phyloP scores from a whole-genome alignment of 2,113 vertebrate species.

The Proteles cristata region DNA sequence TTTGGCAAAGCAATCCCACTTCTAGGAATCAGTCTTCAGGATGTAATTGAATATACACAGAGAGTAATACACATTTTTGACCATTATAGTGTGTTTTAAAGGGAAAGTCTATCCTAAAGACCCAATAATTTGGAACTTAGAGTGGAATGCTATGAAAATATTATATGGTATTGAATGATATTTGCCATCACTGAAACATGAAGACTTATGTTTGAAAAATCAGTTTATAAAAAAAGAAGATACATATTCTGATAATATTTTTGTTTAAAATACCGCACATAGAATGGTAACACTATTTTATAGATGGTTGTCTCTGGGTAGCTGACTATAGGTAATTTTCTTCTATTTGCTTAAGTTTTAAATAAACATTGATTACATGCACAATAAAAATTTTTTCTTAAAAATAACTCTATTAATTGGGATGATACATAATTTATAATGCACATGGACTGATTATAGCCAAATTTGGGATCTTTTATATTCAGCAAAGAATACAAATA shows the following conservation, averaged over 20 bases:
- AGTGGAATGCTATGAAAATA: background rate
- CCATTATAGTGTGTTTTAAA: background rate
- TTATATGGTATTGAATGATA: background rate
- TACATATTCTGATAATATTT: background rate
- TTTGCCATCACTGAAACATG: background rate
- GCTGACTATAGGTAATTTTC: background rate
- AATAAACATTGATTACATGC: background rate
- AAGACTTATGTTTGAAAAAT: background rate
- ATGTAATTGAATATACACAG: background rate
- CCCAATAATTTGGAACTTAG: background rate
- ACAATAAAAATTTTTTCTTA: background rate
- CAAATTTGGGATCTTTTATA: background rate
- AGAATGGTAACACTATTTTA: background rate
- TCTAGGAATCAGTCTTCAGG: background rate
- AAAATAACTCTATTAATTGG: background rate
- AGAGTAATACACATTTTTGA: background rate
- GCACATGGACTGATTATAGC: background rate
- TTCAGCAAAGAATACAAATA: slow-evolving; percentile 30
- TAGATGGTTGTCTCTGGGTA: background rate
- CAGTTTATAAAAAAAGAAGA: background rate
- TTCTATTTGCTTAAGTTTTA: background rate
- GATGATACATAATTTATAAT: background rate
- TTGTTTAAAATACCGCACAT: background rate
- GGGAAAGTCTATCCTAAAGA: background rate
- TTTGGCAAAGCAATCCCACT: background rate